phyloP scores from a whole-genome alignment of 2,888 invertebrate genomes.

The Athalia rosae region DNA sequence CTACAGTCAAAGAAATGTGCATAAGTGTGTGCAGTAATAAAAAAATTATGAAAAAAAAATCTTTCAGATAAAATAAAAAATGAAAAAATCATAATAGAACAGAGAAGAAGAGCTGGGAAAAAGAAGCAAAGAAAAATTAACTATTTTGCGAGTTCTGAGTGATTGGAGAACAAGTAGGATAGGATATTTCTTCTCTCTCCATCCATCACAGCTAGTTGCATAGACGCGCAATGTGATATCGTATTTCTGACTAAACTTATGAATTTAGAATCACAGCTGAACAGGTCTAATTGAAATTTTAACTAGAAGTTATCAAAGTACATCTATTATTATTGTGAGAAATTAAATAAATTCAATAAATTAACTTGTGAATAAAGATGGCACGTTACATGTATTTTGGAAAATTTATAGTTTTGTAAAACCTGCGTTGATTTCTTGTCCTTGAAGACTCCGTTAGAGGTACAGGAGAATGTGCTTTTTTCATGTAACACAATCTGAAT shows the following conservation, averaged over 20 bases:
- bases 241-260: background rate
- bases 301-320: background rate
- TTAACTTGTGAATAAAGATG: background rate
- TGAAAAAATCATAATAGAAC: background rate
- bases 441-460: constrained; percentile 4
- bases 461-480: constrained; percentile 27
- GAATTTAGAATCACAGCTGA: background rate
- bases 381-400: background rate
- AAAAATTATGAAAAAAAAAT: too few species aligned
- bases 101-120: background rate
- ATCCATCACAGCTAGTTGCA: constrained; percentile 13
- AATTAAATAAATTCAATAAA: constrained; percentile 1
- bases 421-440: constrained; percentile 7
- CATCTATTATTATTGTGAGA: background rate
- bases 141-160: constrained; percentile 9
- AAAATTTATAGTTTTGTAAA: background rate
- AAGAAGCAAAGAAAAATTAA: background rate
- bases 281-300: background rate
- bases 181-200: constrained; percentile 41
- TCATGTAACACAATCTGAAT: constrained; percentile 29
- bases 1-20: too few species aligned
- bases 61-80: background rate
- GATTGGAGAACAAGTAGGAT: constrained; percentile 37
- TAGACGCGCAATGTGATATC: background rate
- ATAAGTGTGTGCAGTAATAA: too few species aligned